Percentiles rank a stretch among this genome's conserved stretches.
Evolutionary conservation across 2,797 vertebrate species (phyloP).

Genomic region (Galago senegalensis): DNA sequence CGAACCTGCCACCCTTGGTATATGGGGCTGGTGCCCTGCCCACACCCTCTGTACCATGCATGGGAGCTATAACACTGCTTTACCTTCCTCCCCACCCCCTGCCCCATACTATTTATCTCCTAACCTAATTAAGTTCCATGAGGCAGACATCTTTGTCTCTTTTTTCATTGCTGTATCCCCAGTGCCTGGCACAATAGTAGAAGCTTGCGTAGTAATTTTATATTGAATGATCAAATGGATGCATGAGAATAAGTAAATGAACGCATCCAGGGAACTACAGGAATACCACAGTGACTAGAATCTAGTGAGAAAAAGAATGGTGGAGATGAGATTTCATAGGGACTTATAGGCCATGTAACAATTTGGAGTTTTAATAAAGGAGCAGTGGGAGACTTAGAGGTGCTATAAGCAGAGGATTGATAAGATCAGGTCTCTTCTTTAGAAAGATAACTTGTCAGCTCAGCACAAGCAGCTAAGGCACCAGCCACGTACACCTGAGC

Average conservation of each 20-base stretch:
- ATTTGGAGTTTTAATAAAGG: background rate
- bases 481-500: too few species aligned
- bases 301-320: conserved; percentile 15
- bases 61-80: background rate
- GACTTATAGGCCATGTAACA: background rate
- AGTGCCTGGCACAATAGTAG: background rate
- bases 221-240: background rate
- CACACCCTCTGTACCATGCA: background rate
- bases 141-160: background rate
- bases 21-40: too few species aligned
- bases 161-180: background rate
- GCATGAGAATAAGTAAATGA: background rate
- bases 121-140: background rate
- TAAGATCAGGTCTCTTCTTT: conserved; percentile 20
- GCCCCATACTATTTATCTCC: background rate
- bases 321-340: background rate
- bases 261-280: background rate
- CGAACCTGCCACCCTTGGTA: too few species aligned
- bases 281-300: background rate
- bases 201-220: background rate
- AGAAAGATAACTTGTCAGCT: background rate
- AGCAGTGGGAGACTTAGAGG: background rate
- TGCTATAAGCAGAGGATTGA: background rate
- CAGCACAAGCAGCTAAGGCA: too few species aligned
- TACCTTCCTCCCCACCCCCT: too few species aligned